Conservation (phyloP, 37 sponge, comb jelly and placozoan genomes). For the Aplysina aerophoba region DNA sequence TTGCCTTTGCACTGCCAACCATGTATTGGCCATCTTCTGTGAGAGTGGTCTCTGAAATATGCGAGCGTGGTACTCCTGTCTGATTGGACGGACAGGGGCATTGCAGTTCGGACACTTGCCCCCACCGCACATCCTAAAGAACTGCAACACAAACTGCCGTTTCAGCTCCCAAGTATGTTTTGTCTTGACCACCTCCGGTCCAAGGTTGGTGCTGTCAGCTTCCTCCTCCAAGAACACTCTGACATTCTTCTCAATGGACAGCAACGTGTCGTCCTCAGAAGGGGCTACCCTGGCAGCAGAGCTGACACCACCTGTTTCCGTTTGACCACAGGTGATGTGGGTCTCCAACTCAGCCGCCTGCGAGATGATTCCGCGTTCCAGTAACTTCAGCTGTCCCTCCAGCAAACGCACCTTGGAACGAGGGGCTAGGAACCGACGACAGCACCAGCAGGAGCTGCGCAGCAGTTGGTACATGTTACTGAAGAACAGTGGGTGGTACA, state of each 20-base stretch:
- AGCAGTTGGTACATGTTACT: slow-evolving; percentile 53
- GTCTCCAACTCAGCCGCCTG: slow-evolving; percentile 62
- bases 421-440: slow-evolving; percentile 69
- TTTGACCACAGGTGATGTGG: not conserved
- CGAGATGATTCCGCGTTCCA: slow-evolving; percentile 62
- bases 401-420: slow-evolving; percentile 36
- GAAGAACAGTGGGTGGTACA: slow-evolving; percentile 93
- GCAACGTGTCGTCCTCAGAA: not conserved
- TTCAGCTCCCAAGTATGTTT: slow-evolving; percentile 59
- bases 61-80: slow-evolving; percentile 65
- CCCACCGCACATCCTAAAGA: slow-evolving; percentile 41
- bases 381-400: slow-evolving; percentile 65
- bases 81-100: slow-evolving; percentile 71
- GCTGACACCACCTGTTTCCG: not conserved
- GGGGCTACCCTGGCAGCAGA: not conserved
- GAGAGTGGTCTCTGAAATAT: slow-evolving; percentile 72
- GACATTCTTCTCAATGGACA: slow-evolving; percentile 11
- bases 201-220: not conserved
- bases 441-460: slow-evolving; percentile 64
- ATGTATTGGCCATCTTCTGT: slow-evolving; percentile 52
- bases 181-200: slow-evolving; percentile 14
- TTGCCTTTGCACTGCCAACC: slow-evolving; percentile 33
- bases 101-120: slow-evolving; percentile 77
- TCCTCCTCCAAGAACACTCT: not conserved
- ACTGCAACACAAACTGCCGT: slow-evolving; percentile 44